phyloP scores from a whole-genome alignment of 92 coral and sea anemone species.

The Muricea muricata region DNA sequence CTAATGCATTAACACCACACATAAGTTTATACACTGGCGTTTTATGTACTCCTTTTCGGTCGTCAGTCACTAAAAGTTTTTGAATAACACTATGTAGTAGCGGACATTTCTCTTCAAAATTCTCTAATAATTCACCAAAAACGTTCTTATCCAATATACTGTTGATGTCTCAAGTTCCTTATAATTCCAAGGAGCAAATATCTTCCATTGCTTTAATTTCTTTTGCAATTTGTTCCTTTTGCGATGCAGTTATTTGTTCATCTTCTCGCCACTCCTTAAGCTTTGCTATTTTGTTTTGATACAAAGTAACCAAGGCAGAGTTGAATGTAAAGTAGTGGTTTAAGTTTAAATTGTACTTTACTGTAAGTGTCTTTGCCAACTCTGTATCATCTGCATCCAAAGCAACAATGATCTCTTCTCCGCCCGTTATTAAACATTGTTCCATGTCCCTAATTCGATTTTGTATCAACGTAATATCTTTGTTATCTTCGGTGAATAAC shows the following conservation, averaged over 20 bases:
- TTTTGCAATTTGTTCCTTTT: slow-evolving; percentile 5
- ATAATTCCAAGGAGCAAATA: not conserved
- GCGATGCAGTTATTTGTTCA: not conserved
- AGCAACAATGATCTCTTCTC: not conserved
- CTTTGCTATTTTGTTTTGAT: not conserved
- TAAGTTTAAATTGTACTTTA: not conserved
- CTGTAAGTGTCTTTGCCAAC: not conserved
- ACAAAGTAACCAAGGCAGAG: not conserved
- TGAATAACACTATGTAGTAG: slow-evolving; percentile 1
- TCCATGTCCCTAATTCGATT: not conserved
- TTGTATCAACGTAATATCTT: not conserved
- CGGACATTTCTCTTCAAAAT: slow-evolving; percentile 14
- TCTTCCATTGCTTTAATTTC: not conserved
- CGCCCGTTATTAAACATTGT: not conserved
- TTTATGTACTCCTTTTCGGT: not conserved
- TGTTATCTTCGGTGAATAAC: not conserved
- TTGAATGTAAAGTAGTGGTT: not conserved
- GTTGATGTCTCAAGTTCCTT: not conserved
- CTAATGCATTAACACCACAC: not conserved
- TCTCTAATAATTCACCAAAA: not conserved
- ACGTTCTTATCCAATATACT: not conserved
- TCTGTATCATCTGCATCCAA: not conserved
- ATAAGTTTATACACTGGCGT: slow-evolving; percentile 1
- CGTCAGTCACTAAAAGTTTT: not conserved
- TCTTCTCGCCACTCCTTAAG: not conserved